phyloP scores from a whole-genome alignment of 2,888 invertebrate genomes.

The Pycnomerus fuliginosus region DNA sequence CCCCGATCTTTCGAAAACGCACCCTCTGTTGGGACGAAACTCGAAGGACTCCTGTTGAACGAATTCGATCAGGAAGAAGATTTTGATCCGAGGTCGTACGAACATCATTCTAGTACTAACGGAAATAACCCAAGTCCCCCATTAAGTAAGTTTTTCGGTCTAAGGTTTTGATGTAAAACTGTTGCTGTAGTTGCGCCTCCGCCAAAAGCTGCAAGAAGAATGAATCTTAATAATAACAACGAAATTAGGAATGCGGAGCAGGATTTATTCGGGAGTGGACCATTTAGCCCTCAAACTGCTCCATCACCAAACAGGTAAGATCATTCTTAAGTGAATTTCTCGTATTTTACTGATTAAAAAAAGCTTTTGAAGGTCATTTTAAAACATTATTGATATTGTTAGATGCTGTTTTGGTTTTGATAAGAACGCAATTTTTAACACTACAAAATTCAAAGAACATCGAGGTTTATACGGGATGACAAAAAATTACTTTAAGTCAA shows the following conservation, averaged over 20 bases:
- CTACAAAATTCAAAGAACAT: too few relatives aligned
- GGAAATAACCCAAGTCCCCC: slow-evolving; percentile 58
- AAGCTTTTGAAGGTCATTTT: too few relatives aligned
- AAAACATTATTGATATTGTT: too few relatives aligned
- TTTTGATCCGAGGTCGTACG: slow-evolving; percentile 87
- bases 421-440: too few relatives aligned
- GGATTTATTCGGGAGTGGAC: slow-evolving; percentile 81
- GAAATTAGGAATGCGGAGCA: slow-evolving; percentile 50
- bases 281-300: slow-evolving; percentile 59
- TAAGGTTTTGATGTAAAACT: neutral
- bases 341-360: too few relatives aligned
- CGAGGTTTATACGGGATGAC: too few relatives aligned
- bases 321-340: slow-evolving; percentile 3
- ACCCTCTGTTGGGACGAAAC: slow-evolving; percentile 72
- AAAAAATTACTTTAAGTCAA: too few relatives aligned
- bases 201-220: slow-evolving; percentile 69
- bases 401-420: neutral
- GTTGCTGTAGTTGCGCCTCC: slow-evolving; percentile 77
- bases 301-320: slow-evolving; percentile 38
- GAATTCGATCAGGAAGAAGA: slow-evolving; percentile 75
- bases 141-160: slow-evolving; percentile 61
- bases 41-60: slow-evolving; percentile 74
- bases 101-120: slow-evolving; percentile 56
- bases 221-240: slow-evolving; percentile 41
- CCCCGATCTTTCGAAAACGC: slow-evolving; percentile 55